Base-by-base conservation (phyloP, 2,888 invertebrate genomes). In the Macrosiphum euphorbiae region DNA sequence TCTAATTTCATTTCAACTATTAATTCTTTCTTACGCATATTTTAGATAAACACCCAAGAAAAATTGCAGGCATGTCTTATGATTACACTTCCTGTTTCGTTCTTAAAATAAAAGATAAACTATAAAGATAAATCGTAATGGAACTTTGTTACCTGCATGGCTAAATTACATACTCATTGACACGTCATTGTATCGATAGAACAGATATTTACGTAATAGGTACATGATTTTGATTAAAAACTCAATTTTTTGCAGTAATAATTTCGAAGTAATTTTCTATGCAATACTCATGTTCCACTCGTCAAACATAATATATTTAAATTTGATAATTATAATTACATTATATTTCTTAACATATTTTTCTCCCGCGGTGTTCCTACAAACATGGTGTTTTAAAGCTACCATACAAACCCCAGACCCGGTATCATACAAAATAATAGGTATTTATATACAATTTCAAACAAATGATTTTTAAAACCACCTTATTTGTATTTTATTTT, bases 61-160 rank as follows among this genome's bases (percentile, higher is more conserved):
- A 78, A 85, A 50, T 52, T 50, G 24, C 52, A 87, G 24, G n/a
- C 35, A 52, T n/a, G 10, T 20, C 10, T 50, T 50, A 35, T 24
- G 24, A 41, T 24, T 55, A 88, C 8, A 88, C 88, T 88, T 52
- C 52, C 88, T 52, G 35, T 52, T 88, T 52, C 35, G 24, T 52
- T 20, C 55, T 88, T 47, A 47, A 86, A 86, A 86, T 86, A 86
- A n/a, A 86, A 26, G 55, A 88, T 55, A 88, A 35, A 55, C 52
- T 52, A 44, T 41, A 35, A 24, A 35, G 88, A 88, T 52, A 88
- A 86, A 47, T 28, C 28, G 7, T 28, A 50, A 28, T 47, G 47
- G 5, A 13, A 78, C 35, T 28, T 88, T 24, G 41, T 11, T 52
- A 52, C 52, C 10, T 55, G 35, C 88, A 50, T 20, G n/a, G 28